Conservation (phyloP, 2,888 invertebrate species). For the Drosophila limbata region DNA sequence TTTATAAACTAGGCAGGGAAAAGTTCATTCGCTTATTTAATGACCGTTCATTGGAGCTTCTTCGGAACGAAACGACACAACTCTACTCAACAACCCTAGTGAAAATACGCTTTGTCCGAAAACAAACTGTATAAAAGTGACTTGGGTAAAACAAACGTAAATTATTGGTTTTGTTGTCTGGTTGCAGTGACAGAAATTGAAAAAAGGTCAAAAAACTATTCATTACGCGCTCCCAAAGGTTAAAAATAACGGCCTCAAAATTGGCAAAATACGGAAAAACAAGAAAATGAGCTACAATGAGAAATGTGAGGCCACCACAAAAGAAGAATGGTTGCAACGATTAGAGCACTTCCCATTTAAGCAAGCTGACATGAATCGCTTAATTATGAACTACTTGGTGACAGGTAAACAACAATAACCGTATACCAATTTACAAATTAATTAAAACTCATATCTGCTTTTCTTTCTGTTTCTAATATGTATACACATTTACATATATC, state of each 20-base stretch:
- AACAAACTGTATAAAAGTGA: constrained; percentile 29
- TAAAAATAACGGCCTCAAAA: constrained; percentile 82
- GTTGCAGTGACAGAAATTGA: neutral
- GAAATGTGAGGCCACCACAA: constrained; percentile 83
- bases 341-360: constrained; percentile 90
- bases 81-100: neutral
- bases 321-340: constrained; percentile 85
- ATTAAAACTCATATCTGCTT: neutral
- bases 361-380: constrained; percentile 96
- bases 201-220: constrained; percentile 6
- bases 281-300: constrained; percentile 85
- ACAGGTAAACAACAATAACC: constrained; percentile 89
- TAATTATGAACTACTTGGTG: constrained; percentile 99
- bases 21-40: no score
- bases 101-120: constrained; percentile 42
- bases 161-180: constrained; percentile 1
- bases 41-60: neutral
- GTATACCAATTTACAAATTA: neutral
- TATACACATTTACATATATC: neutral
- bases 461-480: neutral
- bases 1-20: no score
- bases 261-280: constrained; percentile 83
- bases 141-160: constrained; percentile 17
- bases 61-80: neutral
- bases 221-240: constrained; percentile 34